A percentile compares a stretch with the other conserved stretches of the same genome.
phyloP scores from a whole-genome alignment of 2,113 vertebrate genomes.

The Chiloscyllium plagiosum region DNA sequence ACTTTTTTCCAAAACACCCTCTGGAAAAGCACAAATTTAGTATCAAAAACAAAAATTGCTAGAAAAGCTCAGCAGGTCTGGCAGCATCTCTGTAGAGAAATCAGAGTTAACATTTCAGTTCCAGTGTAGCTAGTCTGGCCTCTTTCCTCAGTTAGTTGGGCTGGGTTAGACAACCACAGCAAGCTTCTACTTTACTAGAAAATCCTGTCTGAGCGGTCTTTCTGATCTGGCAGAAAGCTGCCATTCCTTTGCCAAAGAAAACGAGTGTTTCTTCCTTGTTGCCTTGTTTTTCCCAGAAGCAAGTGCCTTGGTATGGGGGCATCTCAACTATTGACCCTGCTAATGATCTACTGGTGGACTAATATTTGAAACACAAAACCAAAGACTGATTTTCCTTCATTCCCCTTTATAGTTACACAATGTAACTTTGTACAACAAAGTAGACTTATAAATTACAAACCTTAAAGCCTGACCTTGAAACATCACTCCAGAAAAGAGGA shows the following conservation, averaged over 20 bases:
- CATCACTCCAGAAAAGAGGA: background rate
- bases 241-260: background rate
- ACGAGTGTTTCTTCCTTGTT: background rate
- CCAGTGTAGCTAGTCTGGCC: background rate
- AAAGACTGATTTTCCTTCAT: background rate
- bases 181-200: background rate
- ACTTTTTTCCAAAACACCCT: no score
- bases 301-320: background rate
- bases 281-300: background rate
- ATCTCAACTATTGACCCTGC: background rate
- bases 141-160: background rate
- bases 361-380: background rate
- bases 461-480: background rate
- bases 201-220: background rate
- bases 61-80: no score
- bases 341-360: no score
- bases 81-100: no score
- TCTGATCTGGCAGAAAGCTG: background rate
- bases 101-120: no score
- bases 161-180: background rate
- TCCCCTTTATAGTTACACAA: background rate
- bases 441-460: background rate
- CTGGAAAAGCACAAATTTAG: no score
- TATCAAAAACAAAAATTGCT: no score
- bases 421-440: background rate